Percentiles rank a stretch among this genome's conserved stretches.
Conservation (phyloP, 2,797 vertebrate species). For the Poeciliopsis infans region DNA sequence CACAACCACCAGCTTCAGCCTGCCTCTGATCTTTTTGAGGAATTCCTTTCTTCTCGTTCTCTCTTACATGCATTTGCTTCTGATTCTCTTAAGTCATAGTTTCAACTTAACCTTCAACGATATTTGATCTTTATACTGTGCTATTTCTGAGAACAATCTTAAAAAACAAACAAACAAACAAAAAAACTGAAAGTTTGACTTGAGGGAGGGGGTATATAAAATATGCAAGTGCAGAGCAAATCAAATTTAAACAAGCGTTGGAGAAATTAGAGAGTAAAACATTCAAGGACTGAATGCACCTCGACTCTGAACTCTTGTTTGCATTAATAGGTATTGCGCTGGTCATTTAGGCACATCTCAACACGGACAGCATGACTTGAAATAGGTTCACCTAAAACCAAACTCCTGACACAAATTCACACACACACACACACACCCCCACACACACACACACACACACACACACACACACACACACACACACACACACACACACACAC, state of each 20-base stretch:
- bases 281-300: slow-evolving; percentile 6
- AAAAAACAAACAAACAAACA: not conserved
- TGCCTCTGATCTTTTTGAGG: slow-evolving; percentile 54
- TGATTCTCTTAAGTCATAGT: slow-evolving; percentile 24
- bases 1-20: slow-evolving; percentile 49
- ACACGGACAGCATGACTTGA: slow-evolving; percentile 3
- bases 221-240: not conserved
- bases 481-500: not conserved
- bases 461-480: not conserved
- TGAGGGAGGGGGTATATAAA: no score
- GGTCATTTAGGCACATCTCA: slow-evolving; percentile 15
- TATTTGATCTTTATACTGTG: slow-evolving; percentile 30
- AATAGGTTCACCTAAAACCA: slow-evolving; percentile 28
- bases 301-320: not conserved
- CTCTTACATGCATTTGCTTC: slow-evolving; percentile 21
- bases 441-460: not conserved
- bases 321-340: slow-evolving; percentile 5
- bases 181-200: not conserved
- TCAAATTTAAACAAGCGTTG: not conserved
- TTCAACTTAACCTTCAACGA: slow-evolving; percentile 21
- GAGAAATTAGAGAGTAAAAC: not conserved
- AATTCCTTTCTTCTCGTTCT: slow-evolving; percentile 33
- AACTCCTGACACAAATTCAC: slow-evolving; percentile 22
- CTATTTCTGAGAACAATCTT: slow-evolving; percentile 5
- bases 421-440: no score